These are phyloP conservation scores for Caenorhabditis imperialis DNA, from an alignment of 2,888 invertebrate species.

Conservation along the genomic window DNA sequence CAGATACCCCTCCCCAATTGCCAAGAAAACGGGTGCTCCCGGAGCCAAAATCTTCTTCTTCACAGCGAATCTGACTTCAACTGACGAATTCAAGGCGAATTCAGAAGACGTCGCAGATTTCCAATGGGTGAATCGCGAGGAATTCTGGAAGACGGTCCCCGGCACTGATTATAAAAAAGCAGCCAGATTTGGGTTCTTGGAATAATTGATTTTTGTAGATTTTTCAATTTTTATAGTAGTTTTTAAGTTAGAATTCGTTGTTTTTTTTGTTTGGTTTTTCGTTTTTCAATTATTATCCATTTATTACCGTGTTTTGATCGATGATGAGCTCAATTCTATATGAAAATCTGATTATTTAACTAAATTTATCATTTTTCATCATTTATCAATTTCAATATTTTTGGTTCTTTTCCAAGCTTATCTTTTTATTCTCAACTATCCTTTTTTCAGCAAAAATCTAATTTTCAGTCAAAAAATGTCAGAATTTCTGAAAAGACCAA, in stretches of 20 bases:
- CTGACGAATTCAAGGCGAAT: constrained; percentile 58
- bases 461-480: constrained; percentile 20
- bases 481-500: constrained; percentile 57
- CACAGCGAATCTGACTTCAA: constrained; percentile 40
- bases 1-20: constrained; percentile 59
- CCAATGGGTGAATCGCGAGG: constrained; percentile 68
- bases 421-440: too few species aligned
- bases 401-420: too few species aligned
- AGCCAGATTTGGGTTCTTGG: constrained; percentile 55
- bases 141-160: constrained; percentile 60
- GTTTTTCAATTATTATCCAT: not conserved
- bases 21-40: constrained; percentile 35
- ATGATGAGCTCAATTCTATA: too few species aligned
- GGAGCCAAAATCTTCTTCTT: constrained; percentile 72
- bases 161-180: constrained; percentile 54
- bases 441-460: too few species aligned
- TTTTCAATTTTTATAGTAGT: constrained; percentile 15
- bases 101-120: constrained; percentile 62
- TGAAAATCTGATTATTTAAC: too few species aligned
- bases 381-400: not conserved
- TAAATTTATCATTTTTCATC: not conserved
- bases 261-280: constrained; percentile 6
- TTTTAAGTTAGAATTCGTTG: too few species aligned
- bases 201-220: constrained; percentile 39
- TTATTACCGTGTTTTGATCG: constrained; percentile 1